Evolutionary conservation across 1,140 invertebrate genomes (phyloP).

Genomic region (Drosophila melanica): DNA sequence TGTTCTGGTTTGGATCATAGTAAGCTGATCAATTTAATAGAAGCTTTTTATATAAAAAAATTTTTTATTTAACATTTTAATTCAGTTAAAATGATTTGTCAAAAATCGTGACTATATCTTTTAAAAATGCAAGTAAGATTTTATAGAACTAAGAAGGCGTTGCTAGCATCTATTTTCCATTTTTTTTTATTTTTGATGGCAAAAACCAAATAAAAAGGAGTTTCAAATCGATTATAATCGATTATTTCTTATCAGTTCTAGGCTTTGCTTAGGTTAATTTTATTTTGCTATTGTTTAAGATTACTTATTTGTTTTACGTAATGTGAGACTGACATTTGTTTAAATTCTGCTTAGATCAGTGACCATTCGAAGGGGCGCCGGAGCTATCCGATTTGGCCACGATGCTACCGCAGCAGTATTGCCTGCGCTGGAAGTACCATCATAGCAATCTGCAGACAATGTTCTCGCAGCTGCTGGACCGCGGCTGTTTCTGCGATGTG

Average conservation of each 20-base stretch:
- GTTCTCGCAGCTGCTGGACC: conserved; percentile 93
- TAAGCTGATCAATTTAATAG: too few species aligned
- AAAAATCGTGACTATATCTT: too few species aligned
- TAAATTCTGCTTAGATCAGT: conserved; percentile 8
- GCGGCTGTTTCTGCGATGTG: conserved; percentile 95
- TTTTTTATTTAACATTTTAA: too few species aligned
- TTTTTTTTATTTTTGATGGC: too few species aligned
- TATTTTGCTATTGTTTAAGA: too few species aligned
- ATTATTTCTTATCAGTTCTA: not conserved
- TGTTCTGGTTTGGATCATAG: too few species aligned
- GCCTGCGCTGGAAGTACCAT: conserved; percentile 95
- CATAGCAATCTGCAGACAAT: conserved; percentile 94
- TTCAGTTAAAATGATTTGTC: too few species aligned
- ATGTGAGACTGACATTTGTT: conserved; percentile 5
- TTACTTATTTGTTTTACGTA: not conserved
- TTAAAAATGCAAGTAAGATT: too few species aligned
- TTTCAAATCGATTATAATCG: not conserved
- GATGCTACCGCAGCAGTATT: conserved; percentile 93
- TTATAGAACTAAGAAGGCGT: too few species aligned
- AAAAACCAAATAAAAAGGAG: too few species aligned
- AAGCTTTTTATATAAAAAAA: too few species aligned
- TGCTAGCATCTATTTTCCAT: too few species aligned
- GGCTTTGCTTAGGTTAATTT: not conserved
- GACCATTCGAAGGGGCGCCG: not conserved
- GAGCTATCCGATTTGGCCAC: conserved; percentile 33